Evolutionary conservation across 2,888 invertebrate genomes (phyloP).

Genomic region (Litoditis marina): DNA sequence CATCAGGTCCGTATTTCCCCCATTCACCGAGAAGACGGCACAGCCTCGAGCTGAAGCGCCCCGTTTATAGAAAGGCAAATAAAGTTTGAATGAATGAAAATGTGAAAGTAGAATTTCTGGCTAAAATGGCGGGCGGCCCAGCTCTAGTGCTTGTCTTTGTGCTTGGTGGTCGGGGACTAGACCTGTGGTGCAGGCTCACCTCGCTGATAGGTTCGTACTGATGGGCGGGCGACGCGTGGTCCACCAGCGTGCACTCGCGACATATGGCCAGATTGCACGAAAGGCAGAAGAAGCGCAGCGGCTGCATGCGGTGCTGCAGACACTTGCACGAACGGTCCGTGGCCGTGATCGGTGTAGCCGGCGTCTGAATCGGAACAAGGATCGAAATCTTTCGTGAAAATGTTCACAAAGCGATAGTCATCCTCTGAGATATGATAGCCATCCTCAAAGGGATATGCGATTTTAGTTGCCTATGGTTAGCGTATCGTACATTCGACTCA

Average conservation of each 20-base stretch:
- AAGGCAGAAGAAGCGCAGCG: slow-evolving; percentile 87
- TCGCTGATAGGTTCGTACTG: slow-evolving; percentile 84
- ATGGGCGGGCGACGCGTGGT: slow-evolving; percentile 74
- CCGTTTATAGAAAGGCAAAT: too few species aligned
- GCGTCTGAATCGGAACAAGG: slow-evolving; percentile 1
- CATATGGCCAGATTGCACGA: slow-evolving; percentile 88
- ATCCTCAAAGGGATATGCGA: too few species aligned
- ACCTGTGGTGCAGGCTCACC: slow-evolving; percentile 26
- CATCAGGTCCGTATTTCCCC: slow-evolving; percentile 12
- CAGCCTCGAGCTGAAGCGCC: too few species aligned
- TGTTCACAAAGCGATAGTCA: background rate
- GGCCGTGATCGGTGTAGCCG: background rate
- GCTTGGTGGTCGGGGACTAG: slow-evolving; percentile 1
- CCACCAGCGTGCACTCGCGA: slow-evolving; percentile 86
- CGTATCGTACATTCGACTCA: too few species aligned
- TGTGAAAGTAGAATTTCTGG: too few species aligned
- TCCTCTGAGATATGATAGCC: background rate
- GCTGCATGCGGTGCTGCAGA: slow-evolving; percentile 68
- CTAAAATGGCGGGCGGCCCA: too few species aligned
- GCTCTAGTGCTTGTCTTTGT: background rate
- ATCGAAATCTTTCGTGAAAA: background rate
- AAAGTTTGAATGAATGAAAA: too few species aligned
- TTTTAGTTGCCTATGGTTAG: too few species aligned
- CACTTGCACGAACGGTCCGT: slow-evolving; percentile 36
- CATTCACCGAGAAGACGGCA: background rate